These are phyloP conservation scores for Hemicordylus capensis DNA, from an alignment of 2,113 vertebrate genomes.

Conservation along the genomic window DNA sequence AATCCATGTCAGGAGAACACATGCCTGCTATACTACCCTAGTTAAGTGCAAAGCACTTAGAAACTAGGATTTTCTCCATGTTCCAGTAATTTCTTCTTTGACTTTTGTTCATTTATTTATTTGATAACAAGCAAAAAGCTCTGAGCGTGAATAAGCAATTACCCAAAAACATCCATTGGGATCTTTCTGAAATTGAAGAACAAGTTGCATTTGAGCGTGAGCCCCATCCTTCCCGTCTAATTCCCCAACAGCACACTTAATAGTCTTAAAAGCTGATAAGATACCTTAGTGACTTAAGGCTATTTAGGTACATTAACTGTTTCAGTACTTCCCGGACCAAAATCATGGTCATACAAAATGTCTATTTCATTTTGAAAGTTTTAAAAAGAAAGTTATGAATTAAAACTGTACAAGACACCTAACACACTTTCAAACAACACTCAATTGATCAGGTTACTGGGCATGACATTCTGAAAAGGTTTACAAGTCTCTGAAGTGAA, in stretches of 20 bases:
- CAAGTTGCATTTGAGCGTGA: slow-evolving; percentile 49
- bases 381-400: neutral
- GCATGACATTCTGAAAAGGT: neutral
- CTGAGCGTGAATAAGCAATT: slow-evolving; percentile 60
- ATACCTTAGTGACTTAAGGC: slow-evolving; percentile 16
- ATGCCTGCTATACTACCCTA: neutral
- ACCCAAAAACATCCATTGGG: slow-evolving; percentile 55
- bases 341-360: slow-evolving; percentile 22
- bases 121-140: slow-evolving; percentile 53
- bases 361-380: neutral
- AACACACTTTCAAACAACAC: neutral
- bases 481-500: neutral
- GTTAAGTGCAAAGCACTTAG: slow-evolving; percentile 27
- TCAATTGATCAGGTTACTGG: neutral
- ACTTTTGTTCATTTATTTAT: slow-evolving; percentile 63
- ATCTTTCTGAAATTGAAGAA: slow-evolving; percentile 47
- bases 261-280: slow-evolving; percentile 45
- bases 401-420: neutral
- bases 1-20: neutral
- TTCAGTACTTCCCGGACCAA: slow-evolving; percentile 48
- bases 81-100: slow-evolving; percentile 46
- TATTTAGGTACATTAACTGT: slow-evolving; percentile 34
- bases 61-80: slow-evolving; percentile 9
- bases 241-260: neutral
- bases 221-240: slow-evolving; percentile 51